These are phyloP conservation scores for Vireo griseus DNA, from an alignment of 2,797 vertebrate species.

Conservation along the genomic window DNA sequence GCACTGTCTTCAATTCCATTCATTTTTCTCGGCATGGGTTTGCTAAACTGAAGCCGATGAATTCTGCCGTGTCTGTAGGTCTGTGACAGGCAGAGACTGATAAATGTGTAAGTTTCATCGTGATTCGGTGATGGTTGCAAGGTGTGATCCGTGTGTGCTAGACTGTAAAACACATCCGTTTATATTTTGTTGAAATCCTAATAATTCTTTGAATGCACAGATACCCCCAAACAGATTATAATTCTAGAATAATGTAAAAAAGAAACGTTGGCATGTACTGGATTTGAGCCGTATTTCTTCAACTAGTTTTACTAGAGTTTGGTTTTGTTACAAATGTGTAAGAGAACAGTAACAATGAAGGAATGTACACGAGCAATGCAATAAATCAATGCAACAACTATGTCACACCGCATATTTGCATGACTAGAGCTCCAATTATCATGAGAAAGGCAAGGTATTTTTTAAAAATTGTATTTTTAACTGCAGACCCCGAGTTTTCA, in stretches of 20 bases:
- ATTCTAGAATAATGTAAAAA: background rate
- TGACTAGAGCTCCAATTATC: background rate
- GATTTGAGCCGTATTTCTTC: background rate
- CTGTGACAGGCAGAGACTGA: background rate
- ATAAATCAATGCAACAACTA: background rate
- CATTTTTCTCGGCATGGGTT: background rate
- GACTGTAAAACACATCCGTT: background rate
- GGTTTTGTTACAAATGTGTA: background rate
- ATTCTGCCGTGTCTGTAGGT: background rate
- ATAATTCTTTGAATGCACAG: background rate
- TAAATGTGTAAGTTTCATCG: background rate
- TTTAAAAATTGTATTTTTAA: background rate
- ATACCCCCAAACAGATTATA: background rate
- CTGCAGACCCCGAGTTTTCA: background rate
- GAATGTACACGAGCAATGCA: background rate
- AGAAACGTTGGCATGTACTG: background rate
- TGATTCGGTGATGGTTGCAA: background rate
- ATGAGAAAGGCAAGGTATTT: background rate
- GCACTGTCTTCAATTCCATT: slow-evolving; percentile 12
- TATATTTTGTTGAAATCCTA: background rate
- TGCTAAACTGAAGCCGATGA: slow-evolving; percentile 9
- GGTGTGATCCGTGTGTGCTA: background rate
- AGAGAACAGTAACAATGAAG: background rate
- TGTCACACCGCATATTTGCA: background rate
- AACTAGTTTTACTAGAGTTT: slow-evolving; percentile 32